A percentile compares a stretch with the other conserved stretches of the same genome.
phyloP scores from a whole-genome alignment of 2,113 vertebrate species.

The Semicossyphus pulcher region DNA sequence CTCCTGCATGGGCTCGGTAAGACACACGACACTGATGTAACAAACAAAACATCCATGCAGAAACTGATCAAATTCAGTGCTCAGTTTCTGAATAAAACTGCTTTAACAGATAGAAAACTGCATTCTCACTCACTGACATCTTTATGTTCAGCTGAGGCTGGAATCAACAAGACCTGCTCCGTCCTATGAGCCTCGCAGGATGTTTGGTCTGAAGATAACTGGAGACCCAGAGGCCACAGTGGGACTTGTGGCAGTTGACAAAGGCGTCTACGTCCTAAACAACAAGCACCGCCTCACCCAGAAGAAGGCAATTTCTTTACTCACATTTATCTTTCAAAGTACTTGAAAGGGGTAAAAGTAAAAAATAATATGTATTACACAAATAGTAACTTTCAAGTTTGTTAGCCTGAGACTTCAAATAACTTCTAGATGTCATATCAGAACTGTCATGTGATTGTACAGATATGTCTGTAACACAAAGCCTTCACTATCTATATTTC shows the following conservation, averaged over 20 bases:
- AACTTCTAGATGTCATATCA: too few relatives aligned
- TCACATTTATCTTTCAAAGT: not conserved
- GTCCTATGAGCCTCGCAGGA: conserved; percentile 53
- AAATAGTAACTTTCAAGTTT: not conserved
- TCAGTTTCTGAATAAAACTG: too few relatives aligned
- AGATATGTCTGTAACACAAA: not conserved
- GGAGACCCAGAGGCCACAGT: conserved; percentile 82
- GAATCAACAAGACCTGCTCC: not conserved
- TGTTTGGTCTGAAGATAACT: conserved; percentile 71
- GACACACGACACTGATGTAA: not conserved
- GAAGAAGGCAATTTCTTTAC: conserved; percentile 79
- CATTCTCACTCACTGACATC: not conserved
- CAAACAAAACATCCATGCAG: too few relatives aligned
- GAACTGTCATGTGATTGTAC: not conserved
- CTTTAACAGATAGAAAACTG: not conserved
- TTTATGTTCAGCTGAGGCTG: conserved; percentile 71
- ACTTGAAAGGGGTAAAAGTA: not conserved
- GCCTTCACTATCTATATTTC: not conserved
- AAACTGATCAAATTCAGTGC: too few relatives aligned
- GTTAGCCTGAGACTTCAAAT: not conserved
- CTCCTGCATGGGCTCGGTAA: conserved; percentile 84
- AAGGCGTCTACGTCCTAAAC: conserved; percentile 83
- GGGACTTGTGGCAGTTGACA: conserved; percentile 85
- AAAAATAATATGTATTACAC: not conserved
- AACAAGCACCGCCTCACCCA: conserved; percentile 85